Conservation (phyloP, 2,113 vertebrate species). For the Petaurus breviceps region DNA sequence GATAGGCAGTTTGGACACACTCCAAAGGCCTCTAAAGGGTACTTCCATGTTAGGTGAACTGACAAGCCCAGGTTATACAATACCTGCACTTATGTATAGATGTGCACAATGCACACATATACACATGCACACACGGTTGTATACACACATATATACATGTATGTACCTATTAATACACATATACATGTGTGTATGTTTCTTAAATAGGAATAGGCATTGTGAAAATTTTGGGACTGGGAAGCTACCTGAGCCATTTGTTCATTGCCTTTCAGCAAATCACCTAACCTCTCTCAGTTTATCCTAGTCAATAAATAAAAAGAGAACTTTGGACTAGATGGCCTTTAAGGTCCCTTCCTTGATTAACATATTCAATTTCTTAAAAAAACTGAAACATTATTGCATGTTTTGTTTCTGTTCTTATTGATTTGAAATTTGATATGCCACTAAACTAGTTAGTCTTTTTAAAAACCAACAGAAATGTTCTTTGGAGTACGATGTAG, state of each 20-base stretch:
- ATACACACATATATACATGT: background rate
- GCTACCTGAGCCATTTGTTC: background rate
- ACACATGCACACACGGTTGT: background rate
- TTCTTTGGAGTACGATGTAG: conserved; percentile 22
- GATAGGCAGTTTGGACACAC: no score
- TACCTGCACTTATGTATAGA: no score
- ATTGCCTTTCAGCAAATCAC: background rate
- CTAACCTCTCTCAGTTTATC: background rate
- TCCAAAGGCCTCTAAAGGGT: no score
- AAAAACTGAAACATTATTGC: conserved; percentile 37
- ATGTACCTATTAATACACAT: background rate
- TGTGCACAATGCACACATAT: background rate
- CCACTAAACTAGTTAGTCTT: conserved; percentile 14
- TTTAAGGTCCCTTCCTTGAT: no score
- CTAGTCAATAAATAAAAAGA: background rate
- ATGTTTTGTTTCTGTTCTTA: conserved; percentile 47
- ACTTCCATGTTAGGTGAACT: no score
- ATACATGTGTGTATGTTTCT: background rate
- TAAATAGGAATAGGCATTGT: conserved; percentile 7
- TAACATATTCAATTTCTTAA: conserved; percentile 27
- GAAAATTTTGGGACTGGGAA: background rate
- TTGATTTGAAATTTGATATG: background rate
- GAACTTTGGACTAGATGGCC: no score
- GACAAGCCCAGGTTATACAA: no score
- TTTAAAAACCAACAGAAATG: conserved; percentile 19